Conservation (phyloP, 2,888 invertebrate genomes). For the Nemapogon koenigi region DNA sequence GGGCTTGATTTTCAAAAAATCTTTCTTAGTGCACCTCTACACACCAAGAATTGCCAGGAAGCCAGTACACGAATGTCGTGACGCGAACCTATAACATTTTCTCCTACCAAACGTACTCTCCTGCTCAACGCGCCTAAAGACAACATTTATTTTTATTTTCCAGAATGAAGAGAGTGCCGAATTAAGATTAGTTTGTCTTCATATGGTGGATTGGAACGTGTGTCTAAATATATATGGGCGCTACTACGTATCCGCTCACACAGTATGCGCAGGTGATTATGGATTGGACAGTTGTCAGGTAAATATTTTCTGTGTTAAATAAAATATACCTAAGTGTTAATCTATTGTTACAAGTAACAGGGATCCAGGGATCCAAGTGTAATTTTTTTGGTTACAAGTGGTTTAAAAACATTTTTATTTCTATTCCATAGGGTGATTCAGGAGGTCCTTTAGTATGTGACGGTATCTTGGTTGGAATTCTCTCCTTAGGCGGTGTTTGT, state of each 20-base stretch:
- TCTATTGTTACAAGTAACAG: too few relatives aligned
- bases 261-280: slow-evolving; percentile 16
- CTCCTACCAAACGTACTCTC: too few relatives aligned
- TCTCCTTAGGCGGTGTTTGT: slow-evolving; percentile 24
- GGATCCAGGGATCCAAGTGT: too few relatives aligned
- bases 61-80: too few relatives aligned
- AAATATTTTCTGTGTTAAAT: neutral
- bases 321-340: too few relatives aligned
- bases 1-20: too few relatives aligned
- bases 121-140: too few relatives aligned
- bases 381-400: too few relatives aligned
- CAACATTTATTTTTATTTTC: too few relatives aligned
- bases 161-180: neutral
- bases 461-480: slow-evolving; percentile 24
- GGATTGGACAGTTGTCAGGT: slow-evolving; percentile 19
- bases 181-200: slow-evolving; percentile 19
- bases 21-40: too few relatives aligned
- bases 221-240: slow-evolving; percentile 15
- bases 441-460: slow-evolving; percentile 27
- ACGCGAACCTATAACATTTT: too few relatives aligned
- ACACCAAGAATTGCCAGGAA: too few relatives aligned
- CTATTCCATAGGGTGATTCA: slow-evolving; percentile 24
- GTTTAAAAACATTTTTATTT: neutral
- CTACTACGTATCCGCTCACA: slow-evolving; percentile 8
- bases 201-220: slow-evolving; percentile 13